Base-by-base conservation (phyloP, 2,888 invertebrate species). In the Scotopteryx bipunctaria region DNA sequence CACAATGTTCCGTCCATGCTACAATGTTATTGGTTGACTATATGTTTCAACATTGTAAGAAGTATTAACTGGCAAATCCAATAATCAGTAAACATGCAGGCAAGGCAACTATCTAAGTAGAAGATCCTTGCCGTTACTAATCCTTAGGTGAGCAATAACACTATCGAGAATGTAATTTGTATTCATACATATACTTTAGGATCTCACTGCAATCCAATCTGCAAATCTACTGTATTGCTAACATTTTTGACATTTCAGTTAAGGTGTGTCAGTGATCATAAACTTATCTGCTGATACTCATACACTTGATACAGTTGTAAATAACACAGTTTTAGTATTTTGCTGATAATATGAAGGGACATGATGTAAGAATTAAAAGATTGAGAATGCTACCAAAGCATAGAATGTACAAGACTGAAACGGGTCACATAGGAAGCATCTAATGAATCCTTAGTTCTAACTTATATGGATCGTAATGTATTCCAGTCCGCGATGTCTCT, bases 381-480 rank as follows among this genome's bases (percentile, higher is more conserved):
- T 5, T 21, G n/a, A 37, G 19, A 42, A 37, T 17, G 43, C 25
- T 25, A 27, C 40, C 31, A 25, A 47, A 27, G 17, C 13, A 13
- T 43, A 47, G 42, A 53, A 47, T 33, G 25, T 35, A 15, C 36
- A 40, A 44, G 21, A 29, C 25, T 33, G 36, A 42, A 46, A 52
- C 46, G 25, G 46, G 46, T 47, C 54, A 31, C 40, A 54, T 44
- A 54, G 48, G 54, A 54, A 54, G 36, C 37, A 42, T 53, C 54
- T 44, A 54, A 48, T 44, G 44, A 31, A 44, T 38, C 45, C 45
- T 38, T 21, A 45, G 32, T 27, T 55, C 15, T 27, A 46, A 50
- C 50, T 27, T 54, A 44, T 48, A 49, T 44, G 48, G 54, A 49
- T 41, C 17, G 43, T 40, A 36, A 54, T 40, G 36, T 54, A 54